Evolutionary conservation across 2,888 invertebrate genomes (phyloP), one percentile per base, ranked within the genome.

Genomic region (Zygothrica quintamaculata): DNA sequence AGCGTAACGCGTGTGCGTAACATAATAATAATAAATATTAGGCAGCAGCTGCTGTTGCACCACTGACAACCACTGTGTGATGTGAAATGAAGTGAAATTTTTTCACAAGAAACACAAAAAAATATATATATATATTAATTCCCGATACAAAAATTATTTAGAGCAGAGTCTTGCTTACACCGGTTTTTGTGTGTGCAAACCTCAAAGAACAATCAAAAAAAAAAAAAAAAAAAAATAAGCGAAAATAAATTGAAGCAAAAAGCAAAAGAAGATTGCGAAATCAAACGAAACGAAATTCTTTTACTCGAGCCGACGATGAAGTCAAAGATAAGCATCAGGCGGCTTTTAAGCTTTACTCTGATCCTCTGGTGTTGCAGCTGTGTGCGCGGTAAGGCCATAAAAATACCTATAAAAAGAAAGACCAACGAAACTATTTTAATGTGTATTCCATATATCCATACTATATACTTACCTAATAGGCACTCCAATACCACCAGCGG

Each of bases 1-100:
- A 85, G 80, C 86, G 80, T 85, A 84, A 85, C 86, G 80, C 80
- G 86, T 86, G 80, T 81, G 80, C 80, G 80, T 86, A 81, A 77
- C 84, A 86, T 86, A 71, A 80, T 79, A 71, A 80, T 79, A 85
- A 86, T 82, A 70, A 76, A 64, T 76, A 76, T 74, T 73, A 86
- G 73, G 59, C 56, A 53, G 60, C 72, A 58, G 57, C 65, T 65
- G 74, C 56, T 22, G 59, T 29, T 22, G 59, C 26, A 44, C 40
- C 48, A 26, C 29, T 9, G 29, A 1, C 9, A 29, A 29, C 29
- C n/a, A 22, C 37, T 48, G 61, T 51, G 58, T 52, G 58, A 53
- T 70, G 50, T 65, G 67, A 66, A 80, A 62, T 75, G 64, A 70
- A 60, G 51, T 65, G 61, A 68, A 52, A 51, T 76, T 39, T 33